These are phyloP conservation scores for Penaeus chinensis DNA, from an alignment of 1,140 invertebrate genomes.

Conservation along the genomic window DNA sequence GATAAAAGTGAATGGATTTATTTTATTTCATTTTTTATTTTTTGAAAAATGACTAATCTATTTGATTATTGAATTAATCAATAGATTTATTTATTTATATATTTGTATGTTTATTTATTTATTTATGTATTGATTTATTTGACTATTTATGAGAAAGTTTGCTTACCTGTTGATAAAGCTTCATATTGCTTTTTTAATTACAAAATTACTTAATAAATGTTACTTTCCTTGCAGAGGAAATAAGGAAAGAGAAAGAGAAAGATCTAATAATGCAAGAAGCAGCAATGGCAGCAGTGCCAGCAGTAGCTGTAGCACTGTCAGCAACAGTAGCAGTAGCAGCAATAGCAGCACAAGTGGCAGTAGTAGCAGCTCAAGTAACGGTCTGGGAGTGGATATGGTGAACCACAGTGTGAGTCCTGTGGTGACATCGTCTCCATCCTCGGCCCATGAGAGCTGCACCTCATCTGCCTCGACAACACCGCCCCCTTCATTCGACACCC, in stretches of 20 bases:
- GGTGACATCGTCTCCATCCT: conserved; percentile 51
- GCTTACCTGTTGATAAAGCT: no score
- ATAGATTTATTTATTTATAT: no score
- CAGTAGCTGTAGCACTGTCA: conserved; percentile 14
- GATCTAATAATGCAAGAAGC: conserved; percentile 30
- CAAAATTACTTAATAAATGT: neutral
- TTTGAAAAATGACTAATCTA: no score
- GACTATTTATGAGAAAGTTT: neutral
- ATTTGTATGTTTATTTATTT: no score
- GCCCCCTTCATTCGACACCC: conserved; percentile 51
- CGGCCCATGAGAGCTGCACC: conserved; percentile 48
- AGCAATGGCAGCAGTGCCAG: conserved; percentile 29
- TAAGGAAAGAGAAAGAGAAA: conserved; percentile 48
- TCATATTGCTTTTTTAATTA: no score
- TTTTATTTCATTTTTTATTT: no score
- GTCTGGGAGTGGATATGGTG: conserved; percentile 31
- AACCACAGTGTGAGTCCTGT: conserved; percentile 40
- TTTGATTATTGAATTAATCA: no score
- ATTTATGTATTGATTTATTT: neutral
- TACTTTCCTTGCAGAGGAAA: conserved; percentile 36
- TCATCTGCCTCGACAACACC: conserved; percentile 57
- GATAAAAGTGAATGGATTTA: no score
- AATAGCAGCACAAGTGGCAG: conserved; percentile 14
- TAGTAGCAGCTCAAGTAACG: conserved; percentile 34
- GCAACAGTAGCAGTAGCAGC: conserved; percentile 18